Percentiles rank a stretch among this genome's conserved stretches.
phyloP scores from a whole-genome alignment of 1,140 invertebrate species.

The Drosophila micromelanica region DNA sequence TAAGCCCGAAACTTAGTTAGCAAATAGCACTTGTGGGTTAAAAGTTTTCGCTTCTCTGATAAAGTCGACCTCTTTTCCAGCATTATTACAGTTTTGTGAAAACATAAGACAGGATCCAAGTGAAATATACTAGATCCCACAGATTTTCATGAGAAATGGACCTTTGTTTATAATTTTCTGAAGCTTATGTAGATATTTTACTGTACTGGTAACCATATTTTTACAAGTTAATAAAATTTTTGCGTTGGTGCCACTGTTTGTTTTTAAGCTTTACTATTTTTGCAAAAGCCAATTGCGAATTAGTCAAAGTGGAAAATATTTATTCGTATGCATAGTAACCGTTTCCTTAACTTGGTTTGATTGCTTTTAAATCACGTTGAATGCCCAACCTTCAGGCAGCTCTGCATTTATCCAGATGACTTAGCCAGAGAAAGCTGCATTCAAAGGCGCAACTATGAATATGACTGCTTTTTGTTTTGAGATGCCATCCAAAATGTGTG shows the following conservation, averaged over 20 bases:
- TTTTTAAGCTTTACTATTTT: neutral
- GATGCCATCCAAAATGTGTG: constrained; percentile 6
- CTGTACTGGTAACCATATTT: too few species aligned
- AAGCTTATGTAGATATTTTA: too few species aligned
- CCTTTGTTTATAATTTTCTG: too few species aligned
- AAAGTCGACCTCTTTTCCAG: too few species aligned
- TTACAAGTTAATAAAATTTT: too few species aligned
- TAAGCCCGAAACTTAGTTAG: neutral
- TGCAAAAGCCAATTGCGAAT: neutral
- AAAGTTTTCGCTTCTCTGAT: neutral
- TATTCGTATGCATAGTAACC: neutral
- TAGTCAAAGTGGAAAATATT: neutral
- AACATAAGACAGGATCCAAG: too few species aligned
- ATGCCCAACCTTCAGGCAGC: constrained; percentile 7
- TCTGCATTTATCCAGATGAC: constrained; percentile 26
- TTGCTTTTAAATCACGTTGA: constrained; percentile 21
- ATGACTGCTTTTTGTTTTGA: constrained; percentile 24
- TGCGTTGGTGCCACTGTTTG: too few species aligned
- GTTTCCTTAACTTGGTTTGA: constrained; percentile 11
- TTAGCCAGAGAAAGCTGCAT: constrained; percentile 13
- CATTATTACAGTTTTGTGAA: too few species aligned
- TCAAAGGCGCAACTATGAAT: constrained; percentile 16
- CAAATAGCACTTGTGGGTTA: neutral
- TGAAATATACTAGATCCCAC: too few species aligned
- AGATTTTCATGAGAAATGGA: neutral